A percentile compares a stretch with the other conserved stretches of the same genome.
Evolutionary conservation across 1,140 invertebrate genomes (phyloP).

Genomic region (Anastrepha obliqua): DNA sequence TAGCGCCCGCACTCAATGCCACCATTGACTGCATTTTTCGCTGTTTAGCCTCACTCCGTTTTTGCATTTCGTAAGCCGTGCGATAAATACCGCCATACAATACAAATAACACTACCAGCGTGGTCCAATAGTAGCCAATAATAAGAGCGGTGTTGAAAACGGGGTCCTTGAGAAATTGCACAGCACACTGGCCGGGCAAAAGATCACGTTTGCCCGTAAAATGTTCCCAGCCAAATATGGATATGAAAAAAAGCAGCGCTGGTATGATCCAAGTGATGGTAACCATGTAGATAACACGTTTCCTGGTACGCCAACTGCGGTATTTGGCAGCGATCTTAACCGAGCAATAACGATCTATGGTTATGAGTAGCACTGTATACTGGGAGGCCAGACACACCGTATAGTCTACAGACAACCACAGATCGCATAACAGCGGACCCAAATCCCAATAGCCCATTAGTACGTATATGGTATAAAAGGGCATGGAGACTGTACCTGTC

Average conservation of each 20-base stretch:
- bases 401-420: constrained; percentile 99
- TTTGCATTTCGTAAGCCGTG: constrained; percentile 98
- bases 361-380: constrained; percentile 99
- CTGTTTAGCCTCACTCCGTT: constrained; percentile 96
- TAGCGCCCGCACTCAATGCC: constrained; percentile 88
- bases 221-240: constrained; percentile 99
- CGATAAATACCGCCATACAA: constrained; percentile 98
- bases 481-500: constrained; percentile 94
- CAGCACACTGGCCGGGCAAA: constrained; percentile 91
- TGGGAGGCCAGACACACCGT: constrained; percentile 99
- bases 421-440: constrained; percentile 95
- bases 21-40: constrained; percentile 96
- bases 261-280: constrained; percentile 99
- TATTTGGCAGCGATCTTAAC: constrained; percentile 99
- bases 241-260: constrained; percentile 96
- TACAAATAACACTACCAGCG: constrained; percentile 92
- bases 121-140: constrained; percentile 98
- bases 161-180: constrained; percentile 98
- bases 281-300: constrained; percentile 93
- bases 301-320: constrained; percentile 96
- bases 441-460: constrained; percentile 97
- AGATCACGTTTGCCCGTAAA: constrained; percentile 95
- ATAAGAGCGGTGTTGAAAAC: constrained; percentile 98
- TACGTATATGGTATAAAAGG: constrained; percentile 97
- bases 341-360: constrained; percentile 98